Percentiles rank a stretch among this genome's conserved stretches.
Evolutionary conservation across 2,888 invertebrate species (phyloP).

Genomic region (Heteropelma amictum): DNA sequence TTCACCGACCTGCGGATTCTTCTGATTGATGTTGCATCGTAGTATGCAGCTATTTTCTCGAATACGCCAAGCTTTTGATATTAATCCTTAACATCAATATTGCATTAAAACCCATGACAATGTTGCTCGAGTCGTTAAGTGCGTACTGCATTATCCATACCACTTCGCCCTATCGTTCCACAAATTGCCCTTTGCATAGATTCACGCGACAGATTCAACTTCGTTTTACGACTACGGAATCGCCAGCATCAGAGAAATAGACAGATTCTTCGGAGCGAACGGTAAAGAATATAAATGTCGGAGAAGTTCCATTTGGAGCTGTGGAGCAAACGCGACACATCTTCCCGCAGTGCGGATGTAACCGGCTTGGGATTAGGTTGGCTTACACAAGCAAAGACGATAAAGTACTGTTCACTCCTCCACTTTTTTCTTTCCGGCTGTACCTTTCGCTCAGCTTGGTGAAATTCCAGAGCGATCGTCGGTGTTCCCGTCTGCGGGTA

Average conservation of each 20-base stretch:
- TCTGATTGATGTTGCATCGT: constrained; percentile 72
- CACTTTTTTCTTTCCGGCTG: constrained; percentile 5
- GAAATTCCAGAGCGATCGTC: not conserved
- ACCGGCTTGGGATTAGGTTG: constrained; percentile 52
- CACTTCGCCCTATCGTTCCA: not conserved
- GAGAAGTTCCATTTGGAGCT: constrained; percentile 21
- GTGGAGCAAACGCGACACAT: constrained; percentile 42
- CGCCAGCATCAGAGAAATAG: not conserved
- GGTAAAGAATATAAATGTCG: constrained; percentile 9
- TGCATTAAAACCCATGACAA: constrained; percentile 63
- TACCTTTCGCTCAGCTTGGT: not conserved
- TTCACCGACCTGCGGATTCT: constrained; percentile 66
- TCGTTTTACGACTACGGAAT: not conserved
- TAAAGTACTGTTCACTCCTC: constrained; percentile 20
- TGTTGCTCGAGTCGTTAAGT: too few relatives aligned
- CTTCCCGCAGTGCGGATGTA: constrained; percentile 58
- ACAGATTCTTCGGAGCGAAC: not conserved
- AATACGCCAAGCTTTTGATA: constrained; percentile 67
- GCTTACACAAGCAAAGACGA: constrained; percentile 42
- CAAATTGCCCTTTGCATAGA: constrained; percentile 1
- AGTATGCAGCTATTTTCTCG: constrained; percentile 55
- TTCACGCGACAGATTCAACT: not conserved
- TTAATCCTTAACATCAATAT: constrained; percentile 68
- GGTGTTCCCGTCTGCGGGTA: not conserved
- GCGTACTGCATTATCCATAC: not conserved